These are phyloP conservation scores for Poeciliopsis infans DNA, from an alignment of 2,797 vertebrate genomes.

Conservation along the genomic window DNA sequence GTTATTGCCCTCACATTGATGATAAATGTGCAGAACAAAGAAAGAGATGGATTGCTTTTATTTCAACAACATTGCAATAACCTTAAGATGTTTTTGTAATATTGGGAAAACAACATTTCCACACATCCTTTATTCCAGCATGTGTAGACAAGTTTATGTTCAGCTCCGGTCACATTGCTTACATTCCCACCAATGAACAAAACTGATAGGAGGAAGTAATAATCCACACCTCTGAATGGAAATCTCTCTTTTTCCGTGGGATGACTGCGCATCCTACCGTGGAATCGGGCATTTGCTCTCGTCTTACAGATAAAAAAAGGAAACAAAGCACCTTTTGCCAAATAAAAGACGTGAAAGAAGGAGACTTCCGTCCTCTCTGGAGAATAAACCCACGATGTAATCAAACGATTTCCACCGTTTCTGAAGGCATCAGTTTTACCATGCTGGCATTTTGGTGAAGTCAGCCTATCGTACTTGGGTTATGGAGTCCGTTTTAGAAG, in stretches of 20 bases:
- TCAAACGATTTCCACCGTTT: conserved; percentile 18
- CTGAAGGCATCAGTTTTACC: conserved; percentile 13
- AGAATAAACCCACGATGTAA: conserved; percentile 21
- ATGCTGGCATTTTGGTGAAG: conserved; percentile 11
- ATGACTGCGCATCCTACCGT: not conserved
- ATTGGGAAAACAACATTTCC: not conserved
- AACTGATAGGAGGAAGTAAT: not conserved
- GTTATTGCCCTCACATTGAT: not conserved
- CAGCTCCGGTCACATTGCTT: not conserved
- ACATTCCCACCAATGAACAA: not conserved
- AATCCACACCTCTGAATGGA: not conserved
- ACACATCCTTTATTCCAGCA: not conserved
- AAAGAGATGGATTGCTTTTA: not conserved
- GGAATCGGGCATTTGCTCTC: not conserved
- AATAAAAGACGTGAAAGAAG: conserved; percentile 28
- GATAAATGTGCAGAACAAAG: not conserved
- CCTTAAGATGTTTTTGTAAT: not conserved
- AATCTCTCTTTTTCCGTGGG: not conserved
- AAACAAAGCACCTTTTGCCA: conserved; percentile 23
- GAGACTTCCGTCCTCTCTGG: not conserved
- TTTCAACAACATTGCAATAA: not conserved
- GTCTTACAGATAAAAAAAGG: conserved; percentile 2
- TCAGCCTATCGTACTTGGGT: conserved; percentile 14
- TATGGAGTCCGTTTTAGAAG: not conserved
- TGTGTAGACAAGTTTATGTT: not conserved